Evolutionary conservation across 2,797 vertebrate species (phyloP), one percentile per base, ranked within the genome.

Genomic region (Fistularia commersonii): DNA sequence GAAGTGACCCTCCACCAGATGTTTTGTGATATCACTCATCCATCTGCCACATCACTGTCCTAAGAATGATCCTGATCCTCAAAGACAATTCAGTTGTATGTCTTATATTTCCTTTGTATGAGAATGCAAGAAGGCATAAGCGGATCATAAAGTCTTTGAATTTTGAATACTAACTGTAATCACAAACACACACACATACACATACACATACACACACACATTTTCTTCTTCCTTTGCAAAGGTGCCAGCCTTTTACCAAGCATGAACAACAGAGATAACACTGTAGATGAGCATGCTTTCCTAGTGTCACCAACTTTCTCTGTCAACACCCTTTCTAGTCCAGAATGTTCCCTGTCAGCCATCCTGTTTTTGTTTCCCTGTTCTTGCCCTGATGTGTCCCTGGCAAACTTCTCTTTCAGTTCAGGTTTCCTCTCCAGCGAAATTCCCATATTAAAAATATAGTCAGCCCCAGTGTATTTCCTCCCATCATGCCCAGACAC

Each of bases 331-430:
- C 64, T 70, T 45, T 64, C 64, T 53, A 59, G 31, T 76, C 62
- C 64, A 77, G 44, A 87, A 82, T 80, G 77, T 87, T 87, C 77
- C 77, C 48, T 56, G 64, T 61, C 51, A 4, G 74, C 61, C 80
- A 81, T 87, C 85, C 85, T 88, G 87, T 87, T 84, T 81, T 85
- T 86, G 82, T 87, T 85, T 83, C 75, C 65, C 58, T 66, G 64
- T 39, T 74, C 79, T 78, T 70, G 62, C 67, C 65, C 71, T 64
- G 66, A 48, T 53, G 62, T 57, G 58, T 81, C 66, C 57, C 72
- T 70, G 71, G 67, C 64, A 78, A 75, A 75, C 54, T 52, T 76
- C 75, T 80, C 57, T 61, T 69, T 49, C 63, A 75, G 66, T 69
- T 49, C 63, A 75, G 66, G 67, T 75, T 84, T 84, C 79, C 84